Evolutionary conservation across 2,797 vertebrate species (phyloP).

Genomic region (Anableps anableps): DNA sequence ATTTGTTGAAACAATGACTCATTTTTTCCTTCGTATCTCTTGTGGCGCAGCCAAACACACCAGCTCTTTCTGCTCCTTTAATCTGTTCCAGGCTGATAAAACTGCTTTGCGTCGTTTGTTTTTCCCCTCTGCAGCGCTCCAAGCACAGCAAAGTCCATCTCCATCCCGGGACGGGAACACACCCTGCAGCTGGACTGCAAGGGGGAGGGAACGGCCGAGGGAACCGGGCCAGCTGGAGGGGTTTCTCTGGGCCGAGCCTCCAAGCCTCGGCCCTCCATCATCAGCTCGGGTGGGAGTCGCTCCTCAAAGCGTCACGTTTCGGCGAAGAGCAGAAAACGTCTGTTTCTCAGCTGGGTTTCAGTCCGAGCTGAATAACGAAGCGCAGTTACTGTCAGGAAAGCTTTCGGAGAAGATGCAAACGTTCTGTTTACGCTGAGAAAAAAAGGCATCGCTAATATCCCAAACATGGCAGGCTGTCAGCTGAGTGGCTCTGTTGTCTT

Average conservation of each 20-base stretch:
- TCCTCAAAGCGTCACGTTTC: background rate
- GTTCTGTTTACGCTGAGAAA: background rate
- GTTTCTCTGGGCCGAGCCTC: constrained; percentile 80
- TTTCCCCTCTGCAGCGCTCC: constrained; percentile 80
- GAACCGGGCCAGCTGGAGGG: constrained; percentile 60
- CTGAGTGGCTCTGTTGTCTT: background rate
- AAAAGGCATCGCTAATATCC: too few species aligned
- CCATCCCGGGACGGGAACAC: constrained; percentile 87
- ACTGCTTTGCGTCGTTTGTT: background rate
- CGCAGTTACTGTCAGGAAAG: background rate
- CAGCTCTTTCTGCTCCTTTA: constrained; percentile 21
- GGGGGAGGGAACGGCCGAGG: constrained; percentile 87
- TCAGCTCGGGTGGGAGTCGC: constrained; percentile 85
- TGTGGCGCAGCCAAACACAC: constrained; percentile 30
- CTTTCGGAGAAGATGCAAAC: background rate
- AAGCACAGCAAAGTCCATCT: constrained; percentile 92
- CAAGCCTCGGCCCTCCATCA: constrained; percentile 86
- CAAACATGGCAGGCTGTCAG: background rate
- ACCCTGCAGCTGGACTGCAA: constrained; percentile 95
- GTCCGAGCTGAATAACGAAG: background rate
- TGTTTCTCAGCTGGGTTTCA: background rate
- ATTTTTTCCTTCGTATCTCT: constrained; percentile 24
- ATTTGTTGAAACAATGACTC: constrained; percentile 31
- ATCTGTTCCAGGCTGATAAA: constrained; percentile 38
- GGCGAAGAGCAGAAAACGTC: background rate